Evolutionary conservation across 2,888 invertebrate genomes (phyloP).

Genomic region (Heliconius erato): DNA sequence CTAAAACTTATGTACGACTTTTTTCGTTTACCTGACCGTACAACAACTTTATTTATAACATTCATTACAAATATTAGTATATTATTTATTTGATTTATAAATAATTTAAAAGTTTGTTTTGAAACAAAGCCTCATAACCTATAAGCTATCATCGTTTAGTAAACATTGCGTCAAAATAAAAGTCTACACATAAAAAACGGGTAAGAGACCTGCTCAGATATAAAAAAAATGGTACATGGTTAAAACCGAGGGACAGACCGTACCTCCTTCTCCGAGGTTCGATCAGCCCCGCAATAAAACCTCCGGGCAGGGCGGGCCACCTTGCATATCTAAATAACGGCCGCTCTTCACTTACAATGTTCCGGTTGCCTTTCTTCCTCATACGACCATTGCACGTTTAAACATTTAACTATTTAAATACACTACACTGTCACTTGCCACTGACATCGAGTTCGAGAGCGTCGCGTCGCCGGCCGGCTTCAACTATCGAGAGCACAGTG

Average conservation of each 20-base stretch:
- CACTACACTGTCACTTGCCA: constrained; percentile 82
- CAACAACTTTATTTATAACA: constrained; percentile 1
- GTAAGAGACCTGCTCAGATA: constrained; percentile 78
- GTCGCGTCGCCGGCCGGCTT: constrained; percentile 88
- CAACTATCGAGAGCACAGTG: constrained; percentile 82
- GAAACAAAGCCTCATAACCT: constrained; percentile 70
- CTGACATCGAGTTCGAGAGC: constrained; percentile 80
- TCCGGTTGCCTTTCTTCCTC: constrained; percentile 85
- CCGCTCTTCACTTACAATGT: constrained; percentile 83
- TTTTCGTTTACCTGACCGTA: constrained; percentile 54
- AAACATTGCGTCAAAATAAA: constrained; percentile 82
- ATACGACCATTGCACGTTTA: constrained; percentile 86
- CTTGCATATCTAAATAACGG: constrained; percentile 80
- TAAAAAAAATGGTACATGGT: constrained; percentile 75
- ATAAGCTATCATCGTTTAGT: constrained; percentile 71
- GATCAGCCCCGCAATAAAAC: constrained; percentile 78
- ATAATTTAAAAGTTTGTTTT: constrained; percentile 43
- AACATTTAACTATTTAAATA: constrained; percentile 84
- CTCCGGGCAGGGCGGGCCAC: constrained; percentile 76
- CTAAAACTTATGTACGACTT: constrained; percentile 67
- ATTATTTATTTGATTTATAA: background rate
- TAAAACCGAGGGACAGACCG: constrained; percentile 78
- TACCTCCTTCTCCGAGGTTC: constrained; percentile 82
- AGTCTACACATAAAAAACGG: constrained; percentile 75
- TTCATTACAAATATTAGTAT: background rate